These are phyloP conservation scores for Eretmodus cyanostictus DNA, from an alignment of 2,113 vertebrate genomes.

Conservation along the genomic window DNA sequence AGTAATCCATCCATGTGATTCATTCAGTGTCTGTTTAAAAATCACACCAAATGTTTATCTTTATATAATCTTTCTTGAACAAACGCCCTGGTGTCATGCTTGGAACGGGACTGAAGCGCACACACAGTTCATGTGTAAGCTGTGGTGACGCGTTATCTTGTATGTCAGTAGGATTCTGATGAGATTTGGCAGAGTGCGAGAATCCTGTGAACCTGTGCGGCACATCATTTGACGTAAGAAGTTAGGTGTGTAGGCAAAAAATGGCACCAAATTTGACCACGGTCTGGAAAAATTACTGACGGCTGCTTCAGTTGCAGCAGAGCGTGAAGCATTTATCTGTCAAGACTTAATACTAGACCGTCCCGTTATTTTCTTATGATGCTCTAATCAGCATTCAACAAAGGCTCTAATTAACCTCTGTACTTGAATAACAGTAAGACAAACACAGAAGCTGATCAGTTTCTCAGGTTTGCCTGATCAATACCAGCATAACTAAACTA, in stretches of 20 bases:
- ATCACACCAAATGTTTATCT: not conserved
- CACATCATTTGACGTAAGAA: fast-evolving
- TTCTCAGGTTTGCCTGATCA: not conserved
- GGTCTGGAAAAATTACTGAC: not conserved
- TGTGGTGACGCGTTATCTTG: fast-evolving
- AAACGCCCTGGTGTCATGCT: not conserved
- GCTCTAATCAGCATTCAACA: not conserved
- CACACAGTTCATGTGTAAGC: not conserved
- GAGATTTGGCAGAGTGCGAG: not conserved
- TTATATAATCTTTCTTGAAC: not conserved
- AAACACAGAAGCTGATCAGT: not conserved
- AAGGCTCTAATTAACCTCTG: not conserved
- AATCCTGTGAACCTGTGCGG: not conserved
- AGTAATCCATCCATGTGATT: not conserved
- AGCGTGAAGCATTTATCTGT: not conserved
- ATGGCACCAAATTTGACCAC: fast-evolving
- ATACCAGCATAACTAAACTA: not conserved
- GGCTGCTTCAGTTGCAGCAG: not conserved
- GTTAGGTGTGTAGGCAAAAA: not conserved
- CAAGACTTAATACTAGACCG: not conserved
- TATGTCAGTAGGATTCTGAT: fast-evolving
- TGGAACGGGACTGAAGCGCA: not conserved
- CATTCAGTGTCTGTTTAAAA: not conserved
- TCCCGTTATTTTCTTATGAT: not conserved
- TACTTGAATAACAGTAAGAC: not conserved